These are phyloP conservation scores for Rotaria sp. DNA, from an alignment of 2,888 invertebrate species.

Conservation along the genomic window DNA sequence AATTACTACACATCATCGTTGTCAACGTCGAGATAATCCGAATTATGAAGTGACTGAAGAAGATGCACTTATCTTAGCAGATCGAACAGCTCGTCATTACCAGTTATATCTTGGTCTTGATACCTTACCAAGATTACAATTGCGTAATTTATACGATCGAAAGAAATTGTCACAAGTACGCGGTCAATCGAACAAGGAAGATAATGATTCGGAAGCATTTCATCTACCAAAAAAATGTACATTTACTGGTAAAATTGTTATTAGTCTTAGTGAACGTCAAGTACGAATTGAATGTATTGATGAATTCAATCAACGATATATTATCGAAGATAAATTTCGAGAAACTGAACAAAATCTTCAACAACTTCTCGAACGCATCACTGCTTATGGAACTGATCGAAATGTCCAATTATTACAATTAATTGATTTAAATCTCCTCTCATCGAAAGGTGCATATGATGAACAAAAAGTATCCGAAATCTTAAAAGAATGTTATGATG, in stretches of 20 bases:
- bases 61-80: not conserved
- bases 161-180: not conserved
- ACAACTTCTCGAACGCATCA: not conserved
- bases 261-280: not conserved
- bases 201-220: not conserved
- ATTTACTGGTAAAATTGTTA: not conserved
- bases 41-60: not conserved
- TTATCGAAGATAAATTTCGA: not conserved
- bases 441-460: not conserved
- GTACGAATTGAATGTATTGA: not conserved
- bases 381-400: not conserved
- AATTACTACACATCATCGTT: not conserved
- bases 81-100: not conserved
- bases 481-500: not conserved
- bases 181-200: not conserved
- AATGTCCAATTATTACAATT: not conserved
- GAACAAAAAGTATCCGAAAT: not conserved
- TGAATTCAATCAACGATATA: too few relatives aligned
- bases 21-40: not conserved
- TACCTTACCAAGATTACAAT: not conserved
- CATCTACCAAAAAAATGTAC: not conserved
- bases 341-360: not conserved
- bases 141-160: not conserved
- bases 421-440: not conserved
- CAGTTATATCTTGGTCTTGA: not conserved